Evolutionary conservation across 2,888 invertebrate species (phyloP).

Genomic region (Synanthedon andrenaeformis): DNA sequence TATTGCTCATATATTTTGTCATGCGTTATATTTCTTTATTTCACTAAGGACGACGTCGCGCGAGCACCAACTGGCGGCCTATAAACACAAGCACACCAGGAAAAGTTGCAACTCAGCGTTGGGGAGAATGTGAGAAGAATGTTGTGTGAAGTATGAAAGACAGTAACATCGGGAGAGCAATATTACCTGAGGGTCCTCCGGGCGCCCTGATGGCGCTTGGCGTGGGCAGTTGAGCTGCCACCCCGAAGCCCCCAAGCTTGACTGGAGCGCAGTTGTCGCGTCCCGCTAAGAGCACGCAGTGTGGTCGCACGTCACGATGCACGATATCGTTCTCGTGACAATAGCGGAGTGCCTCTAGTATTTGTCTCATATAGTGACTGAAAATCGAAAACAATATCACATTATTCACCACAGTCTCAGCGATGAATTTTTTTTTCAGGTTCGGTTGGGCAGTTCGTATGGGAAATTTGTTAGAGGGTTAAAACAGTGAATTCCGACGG

Average conservation of each 20-base stretch:
- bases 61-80: too few relatives aligned
- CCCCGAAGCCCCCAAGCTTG: constrained; percentile 97
- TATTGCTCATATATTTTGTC: not conserved
- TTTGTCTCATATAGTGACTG: constrained; percentile 99
- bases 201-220: constrained; percentile 71
- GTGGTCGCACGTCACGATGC: constrained; percentile 97
- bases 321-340: constrained; percentile 98
- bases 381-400: constrained; percentile 18
- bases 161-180: not conserved
- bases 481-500: too few relatives aligned
- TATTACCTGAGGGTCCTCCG: constrained; percentile 25
- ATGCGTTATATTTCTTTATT: not conserved
- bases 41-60: too few relatives aligned
- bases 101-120: too few relatives aligned
- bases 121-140: too few relatives aligned
- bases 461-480: too few relatives aligned
- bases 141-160: too few relatives aligned
- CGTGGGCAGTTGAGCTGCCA: constrained; percentile 92
- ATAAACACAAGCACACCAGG: too few relatives aligned
- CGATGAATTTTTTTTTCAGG: constrained; percentile 4
- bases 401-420: not conserved
- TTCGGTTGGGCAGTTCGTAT: not conserved
- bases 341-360: constrained; percentile 95
- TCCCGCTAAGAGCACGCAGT: constrained; percentile 94
- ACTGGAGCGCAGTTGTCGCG: constrained; percentile 98